These are phyloP conservation scores for Blennius ocellaris DNA, from an alignment of 2,113 vertebrate genomes.

Conservation along the genomic window DNA sequence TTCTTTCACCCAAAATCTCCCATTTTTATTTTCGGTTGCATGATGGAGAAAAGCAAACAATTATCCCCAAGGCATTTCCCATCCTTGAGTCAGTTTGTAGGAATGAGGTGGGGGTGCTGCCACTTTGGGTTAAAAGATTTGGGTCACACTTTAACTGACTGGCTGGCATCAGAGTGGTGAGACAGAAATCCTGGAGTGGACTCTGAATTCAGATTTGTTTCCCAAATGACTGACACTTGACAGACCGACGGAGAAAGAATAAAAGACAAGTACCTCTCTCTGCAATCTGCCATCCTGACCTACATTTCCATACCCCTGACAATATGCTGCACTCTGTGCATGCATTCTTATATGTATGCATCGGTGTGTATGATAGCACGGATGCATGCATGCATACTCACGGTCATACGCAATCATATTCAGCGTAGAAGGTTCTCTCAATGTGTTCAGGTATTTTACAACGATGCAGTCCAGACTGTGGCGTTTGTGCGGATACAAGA, in stretches of 20 bases:
- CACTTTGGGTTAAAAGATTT: constrained; percentile 87
- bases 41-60: constrained; percentile 42
- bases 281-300: constrained; percentile 74
- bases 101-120: constrained; percentile 52
- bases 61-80: constrained; percentile 74
- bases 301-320: constrained; percentile 67
- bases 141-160: constrained; percentile 84
- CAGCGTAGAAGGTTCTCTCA: constrained; percentile 29
- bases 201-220: constrained; percentile 30
- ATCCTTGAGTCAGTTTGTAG: constrained; percentile 73
- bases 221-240: constrained; percentile 52
- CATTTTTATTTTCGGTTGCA: no score
- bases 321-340: constrained; percentile 5
- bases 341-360: constrained; percentile 2
- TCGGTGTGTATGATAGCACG: constrained; percentile 23
- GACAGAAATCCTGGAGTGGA: constrained; percentile 82
- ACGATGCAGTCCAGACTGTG: constrained; percentile 32
- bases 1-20: constrained; percentile 35
- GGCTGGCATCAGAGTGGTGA: constrained; percentile 74
- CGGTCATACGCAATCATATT: constrained; percentile 22
- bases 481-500: constrained; percentile 48
- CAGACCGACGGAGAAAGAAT: constrained; percentile 35
- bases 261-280: constrained; percentile 36
- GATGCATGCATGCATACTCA: constrained; percentile 6
- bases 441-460: constrained; percentile 31